Base-by-base conservation (phyloP, 2,797 vertebrate species). In the Tangara arthus region DNA sequence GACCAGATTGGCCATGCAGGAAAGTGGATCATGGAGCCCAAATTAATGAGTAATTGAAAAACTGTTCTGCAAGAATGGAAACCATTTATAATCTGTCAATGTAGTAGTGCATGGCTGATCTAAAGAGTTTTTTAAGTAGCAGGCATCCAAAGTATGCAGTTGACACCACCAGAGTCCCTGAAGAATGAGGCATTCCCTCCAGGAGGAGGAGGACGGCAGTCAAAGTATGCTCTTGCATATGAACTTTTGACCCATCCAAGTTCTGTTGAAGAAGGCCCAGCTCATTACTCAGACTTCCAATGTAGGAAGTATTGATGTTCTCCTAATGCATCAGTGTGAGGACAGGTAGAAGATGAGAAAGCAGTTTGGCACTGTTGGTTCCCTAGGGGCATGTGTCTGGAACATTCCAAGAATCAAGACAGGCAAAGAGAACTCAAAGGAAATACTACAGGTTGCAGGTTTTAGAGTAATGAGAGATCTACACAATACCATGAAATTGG, bases 1-100 rank as follows among this genome's bases (percentile, higher is more conserved):
- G 37, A 69, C 30, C n/a, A 53, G 30, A 56, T 16, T 80, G 23
- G 41, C 16, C 32, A 35, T 46, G 34, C 19, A 87, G 35, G 64
- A n/a, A 84, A 87, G 39, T n/a, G 26, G 60, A 63, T 70, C 19
- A 13, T 3, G 22, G n/a, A 89, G 24, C 32, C 27, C 22, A 23
- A 47, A 93, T 85, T 53, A 93, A 91, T 89, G 14, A 91, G 14
- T 82, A 87, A 77, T 75, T 49, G 34, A 84, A 90, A 26, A 39
- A 47, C 26, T 59, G 35, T 41, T 85, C 71, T 53, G 28, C 56
- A 93, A 64, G 94, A 93, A 77, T 52, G 8, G 73, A 87, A 93
- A 76, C 14, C 1, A 44, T 52, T 95, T 91, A 60, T 86, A 88
- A 83, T 68, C 61, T 81, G 42, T 88, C 57, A 83, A 83, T n/a